Percentiles rank a stretch among this genome's conserved stretches.
Conservation (phyloP, 2,797 vertebrate genomes). For the Anguilla anguilla region DNA sequence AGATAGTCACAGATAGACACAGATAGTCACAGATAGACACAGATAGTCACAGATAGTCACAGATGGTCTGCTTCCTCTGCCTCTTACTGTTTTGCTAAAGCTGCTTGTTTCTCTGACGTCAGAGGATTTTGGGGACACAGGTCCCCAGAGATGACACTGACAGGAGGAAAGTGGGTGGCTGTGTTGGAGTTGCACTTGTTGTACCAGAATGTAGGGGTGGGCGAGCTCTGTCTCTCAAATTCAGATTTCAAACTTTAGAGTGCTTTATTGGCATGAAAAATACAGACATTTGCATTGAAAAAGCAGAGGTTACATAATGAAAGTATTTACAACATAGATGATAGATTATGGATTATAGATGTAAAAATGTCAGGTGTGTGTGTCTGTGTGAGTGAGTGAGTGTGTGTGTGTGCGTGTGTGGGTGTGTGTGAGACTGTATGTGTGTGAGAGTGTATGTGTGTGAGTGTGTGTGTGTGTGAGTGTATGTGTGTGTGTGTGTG, state of each 20-base stretch:
- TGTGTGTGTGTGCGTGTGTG: background rate
- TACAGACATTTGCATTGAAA: background rate
- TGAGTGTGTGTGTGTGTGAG: too few species aligned
- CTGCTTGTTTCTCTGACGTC: background rate
- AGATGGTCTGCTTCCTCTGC: background rate
- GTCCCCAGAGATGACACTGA: slow-evolving; percentile 19
- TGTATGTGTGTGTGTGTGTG: too few species aligned
- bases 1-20: too few species aligned
- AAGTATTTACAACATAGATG: background rate
- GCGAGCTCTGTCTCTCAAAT: slow-evolving; percentile 25
- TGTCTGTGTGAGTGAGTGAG: background rate
- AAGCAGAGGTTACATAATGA: background rate
- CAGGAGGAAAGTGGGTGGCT: slow-evolving; percentile 42
- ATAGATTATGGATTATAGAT: background rate
- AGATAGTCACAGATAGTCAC: too few species aligned
- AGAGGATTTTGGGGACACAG: background rate
- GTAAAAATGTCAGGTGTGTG: background rate
- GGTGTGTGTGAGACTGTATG: background rate
- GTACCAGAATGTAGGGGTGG: slow-evolving; percentile 19
- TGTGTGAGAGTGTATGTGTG: too few species aligned
- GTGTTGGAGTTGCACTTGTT: slow-evolving; percentile 21
- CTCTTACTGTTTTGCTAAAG: background rate
- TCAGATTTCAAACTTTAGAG: background rate
- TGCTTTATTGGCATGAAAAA: background rate
- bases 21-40: too few species aligned